Percentiles rank a stretch among this genome's conserved stretches.
phyloP scores from a whole-genome alignment of 2,113 vertebrate genomes.

The Paramormyrops kingsleyae region DNA sequence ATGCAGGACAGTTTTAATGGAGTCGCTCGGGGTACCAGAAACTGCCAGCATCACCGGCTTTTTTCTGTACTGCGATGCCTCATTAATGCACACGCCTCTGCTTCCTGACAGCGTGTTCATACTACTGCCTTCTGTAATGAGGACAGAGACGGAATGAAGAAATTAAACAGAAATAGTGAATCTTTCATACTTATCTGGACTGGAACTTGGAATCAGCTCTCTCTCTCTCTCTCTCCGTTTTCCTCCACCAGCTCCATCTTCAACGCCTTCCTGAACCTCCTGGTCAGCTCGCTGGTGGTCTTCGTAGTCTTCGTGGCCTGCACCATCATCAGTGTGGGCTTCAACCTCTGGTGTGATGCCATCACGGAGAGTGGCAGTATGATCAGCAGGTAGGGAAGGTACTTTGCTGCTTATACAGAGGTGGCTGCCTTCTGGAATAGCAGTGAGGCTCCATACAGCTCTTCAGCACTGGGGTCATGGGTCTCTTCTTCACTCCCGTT shows the following conservation, averaged over 20 bases:
- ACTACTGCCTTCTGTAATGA: neutral
- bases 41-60: neutral
- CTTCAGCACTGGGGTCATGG: neutral
- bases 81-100: neutral
- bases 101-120: neutral
- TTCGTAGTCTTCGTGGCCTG: constrained; percentile 84
- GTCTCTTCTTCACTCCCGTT: neutral
- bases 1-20: neutral
- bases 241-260: constrained; percentile 72
- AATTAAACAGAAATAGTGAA: neutral
- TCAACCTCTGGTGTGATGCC: constrained; percentile 89
- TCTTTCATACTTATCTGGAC: neutral
- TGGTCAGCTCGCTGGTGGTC: constrained; percentile 78
- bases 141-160: neutral
- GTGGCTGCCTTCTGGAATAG: neutral
- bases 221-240: neutral
- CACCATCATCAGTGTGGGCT: constrained; percentile 88
- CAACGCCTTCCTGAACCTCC: constrained; percentile 82
- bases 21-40: neutral
- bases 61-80: neutral
- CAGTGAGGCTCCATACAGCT: neutral
- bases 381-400: constrained; percentile 70
- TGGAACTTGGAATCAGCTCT: neutral
- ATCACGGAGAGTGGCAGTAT: constrained; percentile 77
- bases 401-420: neutral